A percentile compares a stretch with the other conserved stretches of the same genome.
Evolutionary conservation across 2,113 vertebrate species (phyloP).

Genomic region (Diphyllodes magnificus): DNA sequence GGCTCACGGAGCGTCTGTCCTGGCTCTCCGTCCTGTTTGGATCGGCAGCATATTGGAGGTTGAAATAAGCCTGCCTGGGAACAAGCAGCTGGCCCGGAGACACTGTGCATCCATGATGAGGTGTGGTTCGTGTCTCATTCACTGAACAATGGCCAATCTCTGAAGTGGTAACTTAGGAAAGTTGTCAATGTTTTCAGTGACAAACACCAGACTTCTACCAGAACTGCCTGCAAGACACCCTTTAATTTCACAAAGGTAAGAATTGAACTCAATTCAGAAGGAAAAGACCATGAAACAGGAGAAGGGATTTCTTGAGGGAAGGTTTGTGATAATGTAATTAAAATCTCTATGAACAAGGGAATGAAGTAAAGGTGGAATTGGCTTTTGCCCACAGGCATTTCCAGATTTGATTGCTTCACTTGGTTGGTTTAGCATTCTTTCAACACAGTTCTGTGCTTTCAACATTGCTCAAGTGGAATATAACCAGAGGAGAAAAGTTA

Average conservation of each 20-base stretch:
- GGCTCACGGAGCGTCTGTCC: no score
- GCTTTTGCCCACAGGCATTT: slow-evolving; percentile 1
- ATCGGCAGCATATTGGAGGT: background rate
- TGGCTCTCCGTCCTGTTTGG: no score
- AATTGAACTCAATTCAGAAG: background rate
- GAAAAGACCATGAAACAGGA: background rate
- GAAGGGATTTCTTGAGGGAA: background rate
- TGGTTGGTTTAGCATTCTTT: background rate
- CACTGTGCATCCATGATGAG: background rate
- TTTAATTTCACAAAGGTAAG: background rate
- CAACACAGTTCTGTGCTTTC: background rate
- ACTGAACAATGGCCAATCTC: background rate
- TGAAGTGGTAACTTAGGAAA: background rate
- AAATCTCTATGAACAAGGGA: background rate
- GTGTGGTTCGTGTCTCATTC: background rate
- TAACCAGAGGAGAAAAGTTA: background rate
- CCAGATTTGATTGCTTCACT: slow-evolving; percentile 11
- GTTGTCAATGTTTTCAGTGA: background rate
- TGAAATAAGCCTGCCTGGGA: background rate
- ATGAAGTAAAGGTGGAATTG: background rate
- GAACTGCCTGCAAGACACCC: background rate
- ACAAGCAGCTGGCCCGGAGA: accelerated
- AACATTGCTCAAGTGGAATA: background rate
- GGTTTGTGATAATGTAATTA: slow-evolving; percentile 26
- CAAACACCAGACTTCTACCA: background rate